phyloP scores from a whole-genome alignment of 2,888 invertebrate genomes.

The Achlya flavicornis region DNA sequence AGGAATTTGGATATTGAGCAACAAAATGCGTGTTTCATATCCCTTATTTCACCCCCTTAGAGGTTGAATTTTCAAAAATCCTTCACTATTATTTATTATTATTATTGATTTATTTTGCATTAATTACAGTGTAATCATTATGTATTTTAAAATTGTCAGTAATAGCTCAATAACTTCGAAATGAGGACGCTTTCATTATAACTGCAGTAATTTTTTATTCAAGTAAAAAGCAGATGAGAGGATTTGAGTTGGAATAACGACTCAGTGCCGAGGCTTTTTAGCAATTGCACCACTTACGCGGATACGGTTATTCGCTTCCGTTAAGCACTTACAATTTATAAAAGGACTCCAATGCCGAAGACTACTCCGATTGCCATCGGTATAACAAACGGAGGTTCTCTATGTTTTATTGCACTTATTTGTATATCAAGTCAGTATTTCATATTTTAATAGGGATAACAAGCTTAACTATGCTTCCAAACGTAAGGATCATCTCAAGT shows the following conservation, averaged over 20 bases:
- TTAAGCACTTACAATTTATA: conserved; percentile 1
- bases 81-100: no score
- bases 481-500: neutral
- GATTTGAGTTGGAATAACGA: no score
- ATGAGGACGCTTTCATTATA: neutral
- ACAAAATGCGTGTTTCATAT: no score
- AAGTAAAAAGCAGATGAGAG: no score
- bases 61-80: no score
- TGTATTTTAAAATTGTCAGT: no score
- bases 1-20: no score
- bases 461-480: no score
- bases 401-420: neutral
- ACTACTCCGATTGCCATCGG: neutral
- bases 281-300: neutral
- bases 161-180: neutral
- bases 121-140: no score
- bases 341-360: neutral
- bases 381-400: neutral
- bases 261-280: neutral
- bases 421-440: neutral
- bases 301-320: neutral
- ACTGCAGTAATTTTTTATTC: neutral
- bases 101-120: no score
- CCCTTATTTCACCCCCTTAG: no score
- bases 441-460: no score